Percentiles rank a stretch among this genome's conserved stretches.
phyloP scores from a whole-genome alignment of 2,797 vertebrate genomes.

The Potorous gilbertii region DNA sequence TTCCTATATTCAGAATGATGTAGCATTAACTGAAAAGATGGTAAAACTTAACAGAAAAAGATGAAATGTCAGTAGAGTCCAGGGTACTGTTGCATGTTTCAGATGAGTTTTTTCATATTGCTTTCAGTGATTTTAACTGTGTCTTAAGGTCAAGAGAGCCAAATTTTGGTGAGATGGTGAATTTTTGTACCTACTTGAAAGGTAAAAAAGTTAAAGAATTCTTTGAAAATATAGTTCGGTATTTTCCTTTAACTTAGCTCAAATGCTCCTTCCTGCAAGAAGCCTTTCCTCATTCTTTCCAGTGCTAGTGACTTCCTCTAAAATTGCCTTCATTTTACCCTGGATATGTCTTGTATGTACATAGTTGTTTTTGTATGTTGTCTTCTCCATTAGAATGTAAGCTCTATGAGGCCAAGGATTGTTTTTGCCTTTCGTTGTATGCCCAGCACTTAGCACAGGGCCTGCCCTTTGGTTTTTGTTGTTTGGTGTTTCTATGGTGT shows the following conservation, averaged over 20 bases:
- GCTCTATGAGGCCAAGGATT: not conserved
- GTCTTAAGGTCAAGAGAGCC: constrained; percentile 39
- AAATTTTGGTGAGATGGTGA: constrained; percentile 33
- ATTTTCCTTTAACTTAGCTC: not conserved
- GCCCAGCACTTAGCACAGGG: not conserved
- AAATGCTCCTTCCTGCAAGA: not conserved
- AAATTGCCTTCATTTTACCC: not conserved
- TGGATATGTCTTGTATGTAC: not conserved
- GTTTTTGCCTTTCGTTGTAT: not conserved
- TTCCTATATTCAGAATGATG: not conserved
- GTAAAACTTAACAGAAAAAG: constrained; percentile 56
- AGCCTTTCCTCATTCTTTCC: not conserved
- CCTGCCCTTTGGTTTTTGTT: not conserved
- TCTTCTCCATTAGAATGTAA: not conserved
- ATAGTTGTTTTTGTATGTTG: not conserved
- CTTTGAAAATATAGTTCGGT: constrained; percentile 42
- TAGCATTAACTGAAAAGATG: not conserved
- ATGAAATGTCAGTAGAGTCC: constrained; percentile 37
- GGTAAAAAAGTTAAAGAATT: constrained; percentile 15
- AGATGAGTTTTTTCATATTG: constrained; percentile 48
- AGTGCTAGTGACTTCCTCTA: not conserved
- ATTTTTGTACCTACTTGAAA: constrained; percentile 7
- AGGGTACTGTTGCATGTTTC: constrained; percentile 54
- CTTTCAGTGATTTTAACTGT: constrained; percentile 40
- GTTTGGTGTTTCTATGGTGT: not conserved